These are phyloP conservation scores for Ptilorrhoa leucosticta DNA, from an alignment of 2,113 vertebrate genomes.

Conservation along the genomic window DNA sequence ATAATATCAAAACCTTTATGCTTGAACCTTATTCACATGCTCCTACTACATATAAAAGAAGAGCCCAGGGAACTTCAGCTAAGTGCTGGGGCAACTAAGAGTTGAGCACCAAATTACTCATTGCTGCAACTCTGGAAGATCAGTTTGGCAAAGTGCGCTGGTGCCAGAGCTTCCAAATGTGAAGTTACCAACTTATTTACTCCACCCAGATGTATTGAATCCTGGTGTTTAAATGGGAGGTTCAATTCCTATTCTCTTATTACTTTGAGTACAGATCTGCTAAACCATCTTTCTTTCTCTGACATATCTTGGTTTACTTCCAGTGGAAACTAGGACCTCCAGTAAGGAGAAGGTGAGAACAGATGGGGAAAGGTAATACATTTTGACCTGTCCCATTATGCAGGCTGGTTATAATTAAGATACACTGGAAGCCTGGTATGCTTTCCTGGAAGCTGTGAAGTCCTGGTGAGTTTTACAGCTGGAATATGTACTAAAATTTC, in stretches of 20 bases:
- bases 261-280: background rate
- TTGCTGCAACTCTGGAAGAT: background rate
- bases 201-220: background rate
- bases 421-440: background rate
- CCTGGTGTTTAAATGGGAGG: background rate
- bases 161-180: background rate
- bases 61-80: background rate
- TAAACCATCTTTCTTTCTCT: background rate
- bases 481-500: background rate
- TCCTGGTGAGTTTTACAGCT: background rate
- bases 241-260: background rate
- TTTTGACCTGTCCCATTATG: background rate
- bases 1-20: background rate
- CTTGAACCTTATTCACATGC: background rate
- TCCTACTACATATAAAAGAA: background rate
- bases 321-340: background rate
- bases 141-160: background rate
- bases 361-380: background rate
- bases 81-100: background rate
- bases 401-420: background rate
- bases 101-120: background rate
- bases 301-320: background rate
- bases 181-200: background rate
- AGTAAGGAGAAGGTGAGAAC: background rate
- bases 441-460: background rate